A percentile compares a stretch with the other conserved stretches of the same genome.
These are phyloP conservation scores for Danionella cerebrum DNA, from an alignment of 2,113 vertebrate genomes.

Conservation along the genomic window DNA sequence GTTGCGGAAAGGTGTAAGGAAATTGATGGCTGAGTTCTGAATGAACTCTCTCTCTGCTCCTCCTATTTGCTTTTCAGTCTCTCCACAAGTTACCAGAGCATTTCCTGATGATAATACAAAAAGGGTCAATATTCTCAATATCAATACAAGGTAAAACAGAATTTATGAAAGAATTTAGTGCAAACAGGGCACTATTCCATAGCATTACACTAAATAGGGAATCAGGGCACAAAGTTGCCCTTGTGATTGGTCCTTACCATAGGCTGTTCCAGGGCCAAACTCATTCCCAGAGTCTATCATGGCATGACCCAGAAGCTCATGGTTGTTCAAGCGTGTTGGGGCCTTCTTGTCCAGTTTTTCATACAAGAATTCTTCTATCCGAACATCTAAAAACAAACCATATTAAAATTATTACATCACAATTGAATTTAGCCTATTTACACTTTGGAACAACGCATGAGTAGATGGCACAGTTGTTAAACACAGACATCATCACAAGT, in stretches of 20 bases:
- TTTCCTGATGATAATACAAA: constrained; percentile 79
- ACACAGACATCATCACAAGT: no score
- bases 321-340: constrained; percentile 88
- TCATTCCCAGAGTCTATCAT: constrained; percentile 94
- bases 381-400: constrained; percentile 72
- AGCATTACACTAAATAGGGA: background rate
- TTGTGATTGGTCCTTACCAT: constrained; percentile 68
- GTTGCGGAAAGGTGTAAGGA: constrained; percentile 93
- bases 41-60: constrained; percentile 91
- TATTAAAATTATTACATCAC: constrained; percentile 51
- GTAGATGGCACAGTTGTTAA: no score
- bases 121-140: background rate
- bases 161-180: background rate
- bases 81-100: constrained; percentile 92
- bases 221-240: background rate
- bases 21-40: constrained; percentile 90
- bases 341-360: constrained; percentile 96
- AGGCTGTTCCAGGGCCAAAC: constrained; percentile 91
- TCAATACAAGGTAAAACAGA: background rate
- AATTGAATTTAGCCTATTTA: background rate
- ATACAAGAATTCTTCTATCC: constrained; percentile 97
- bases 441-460: background rate
- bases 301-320: constrained; percentile 85
- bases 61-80: constrained; percentile 92
- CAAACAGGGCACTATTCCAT: background rate